Evolutionary conservation across 1,140 invertebrate genomes (phyloP).

Genomic region (Cotesia vestalis): DNA sequence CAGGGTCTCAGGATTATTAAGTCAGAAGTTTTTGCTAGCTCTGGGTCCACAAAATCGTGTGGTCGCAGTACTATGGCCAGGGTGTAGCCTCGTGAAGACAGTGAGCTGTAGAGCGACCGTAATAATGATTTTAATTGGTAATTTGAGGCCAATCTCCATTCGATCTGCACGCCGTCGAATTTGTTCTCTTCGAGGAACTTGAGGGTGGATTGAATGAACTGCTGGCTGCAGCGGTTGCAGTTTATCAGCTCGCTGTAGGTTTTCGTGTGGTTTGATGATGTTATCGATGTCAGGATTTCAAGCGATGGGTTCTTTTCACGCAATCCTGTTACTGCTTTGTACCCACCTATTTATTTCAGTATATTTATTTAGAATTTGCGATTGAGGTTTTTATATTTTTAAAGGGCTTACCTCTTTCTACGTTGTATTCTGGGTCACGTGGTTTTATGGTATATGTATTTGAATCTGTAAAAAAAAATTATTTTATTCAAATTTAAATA

Average conservation of each 20-base stretch:
- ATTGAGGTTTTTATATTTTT: background rate
- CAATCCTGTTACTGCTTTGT: slow-evolving; percentile 65
- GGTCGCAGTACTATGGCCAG: slow-evolving; percentile 49
- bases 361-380: slow-evolving; percentile 11
- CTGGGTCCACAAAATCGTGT: slow-evolving; percentile 49
- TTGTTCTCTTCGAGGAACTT: slow-evolving; percentile 66
- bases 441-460: slow-evolving; percentile 70
- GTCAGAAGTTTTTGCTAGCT: slow-evolving; percentile 48
- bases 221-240: slow-evolving; percentile 59
- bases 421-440: slow-evolving; percentile 67
- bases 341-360: slow-evolving; percentile 64
- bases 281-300: slow-evolving; percentile 61
- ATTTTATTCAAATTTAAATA: background rate
- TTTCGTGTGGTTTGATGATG: slow-evolving; percentile 26
- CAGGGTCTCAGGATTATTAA: slow-evolving; percentile 59
- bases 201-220: slow-evolving; percentile 67
- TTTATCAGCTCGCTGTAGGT: slow-evolving; percentile 40
- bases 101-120: slow-evolving; percentile 33
- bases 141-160: slow-evolving; percentile 66
- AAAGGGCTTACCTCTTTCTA: slow-evolving; percentile 63
- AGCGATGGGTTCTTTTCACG: slow-evolving; percentile 68
- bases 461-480: slow-evolving; percentile 63
- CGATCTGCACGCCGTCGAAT: slow-evolving; percentile 73
- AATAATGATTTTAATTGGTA: slow-evolving; percentile 45
- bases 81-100: slow-evolving; percentile 45